These are phyloP conservation scores for Dicrurus megarhynchus DNA, from an alignment of 2,113 vertebrate species.

Conservation along the genomic window DNA sequence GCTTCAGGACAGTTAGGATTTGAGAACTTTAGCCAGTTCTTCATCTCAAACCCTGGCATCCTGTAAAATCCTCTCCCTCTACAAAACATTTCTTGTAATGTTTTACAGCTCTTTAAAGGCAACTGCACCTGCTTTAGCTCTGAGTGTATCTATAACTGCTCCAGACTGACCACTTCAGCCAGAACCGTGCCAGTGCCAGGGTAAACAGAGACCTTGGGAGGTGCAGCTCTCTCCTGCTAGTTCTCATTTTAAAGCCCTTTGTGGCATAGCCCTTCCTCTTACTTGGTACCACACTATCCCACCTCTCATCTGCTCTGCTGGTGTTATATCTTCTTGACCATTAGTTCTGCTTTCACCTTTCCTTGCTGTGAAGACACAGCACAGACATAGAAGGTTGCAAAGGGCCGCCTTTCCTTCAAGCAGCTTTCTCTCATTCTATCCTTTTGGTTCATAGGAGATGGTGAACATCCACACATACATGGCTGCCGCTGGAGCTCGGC, in stretches of 20 bases:
- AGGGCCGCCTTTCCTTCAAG: neutral
- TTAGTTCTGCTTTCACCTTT: neutral
- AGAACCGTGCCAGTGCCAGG: neutral
- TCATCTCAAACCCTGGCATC: neutral
- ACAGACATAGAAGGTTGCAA: neutral
- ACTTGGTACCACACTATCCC: neutral
- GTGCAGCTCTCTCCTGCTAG: neutral
- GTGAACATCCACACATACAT: neutral
- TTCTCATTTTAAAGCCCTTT: neutral
- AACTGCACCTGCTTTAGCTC: neutral
- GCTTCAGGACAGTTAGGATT: neutral
- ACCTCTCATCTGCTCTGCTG: neutral
- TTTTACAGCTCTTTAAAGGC: conserved; percentile 20
- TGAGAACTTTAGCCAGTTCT: neutral
- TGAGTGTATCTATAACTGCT: neutral
- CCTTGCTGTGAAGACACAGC: neutral
- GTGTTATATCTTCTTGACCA: neutral
- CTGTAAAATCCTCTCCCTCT: neutral
- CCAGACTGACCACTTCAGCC: neutral
- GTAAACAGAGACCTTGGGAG: neutral
- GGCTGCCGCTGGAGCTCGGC: neutral
- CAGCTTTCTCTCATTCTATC: neutral
- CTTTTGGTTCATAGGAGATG: neutral
- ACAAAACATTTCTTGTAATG: neutral
- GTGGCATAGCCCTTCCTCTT: neutral